Evolutionary conservation across 2,113 vertebrate genomes (phyloP).

Genomic region (Pyxicephalus adspersus): DNA sequence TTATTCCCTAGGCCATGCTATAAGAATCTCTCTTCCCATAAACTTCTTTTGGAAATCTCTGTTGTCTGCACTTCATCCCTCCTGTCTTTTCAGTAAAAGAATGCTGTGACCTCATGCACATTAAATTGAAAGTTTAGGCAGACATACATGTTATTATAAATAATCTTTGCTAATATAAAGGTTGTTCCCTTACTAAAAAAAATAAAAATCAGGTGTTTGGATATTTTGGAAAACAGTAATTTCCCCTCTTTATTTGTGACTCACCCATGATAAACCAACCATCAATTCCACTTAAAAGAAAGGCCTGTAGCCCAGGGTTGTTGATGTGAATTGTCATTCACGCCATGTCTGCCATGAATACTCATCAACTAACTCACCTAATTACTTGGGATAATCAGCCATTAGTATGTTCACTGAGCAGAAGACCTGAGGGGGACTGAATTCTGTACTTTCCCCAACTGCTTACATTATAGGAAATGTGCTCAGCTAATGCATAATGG

Average conservation of each 20-base stretch:
- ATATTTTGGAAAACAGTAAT: conserved; percentile 5
- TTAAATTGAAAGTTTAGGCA: background rate
- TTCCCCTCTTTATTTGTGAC: background rate
- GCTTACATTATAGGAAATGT: background rate
- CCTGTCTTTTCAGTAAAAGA: background rate
- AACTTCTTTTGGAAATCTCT: background rate
- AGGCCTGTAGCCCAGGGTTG: background rate
- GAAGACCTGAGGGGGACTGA: background rate
- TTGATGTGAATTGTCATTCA: conserved; percentile 14
- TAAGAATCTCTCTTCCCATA: background rate
- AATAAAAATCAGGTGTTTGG: background rate
- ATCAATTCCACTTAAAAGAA: conserved; percentile 24
- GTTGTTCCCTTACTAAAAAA: conserved; percentile 4
- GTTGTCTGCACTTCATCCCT: background rate
- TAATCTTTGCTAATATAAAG: background rate
- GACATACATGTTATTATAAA: background rate
- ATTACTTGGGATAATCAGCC: conserved; percentile 18
- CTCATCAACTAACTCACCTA: background rate
- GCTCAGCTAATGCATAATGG: background rate
- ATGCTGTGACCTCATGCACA: conserved; percentile 10
- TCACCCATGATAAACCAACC: conserved; percentile 17
- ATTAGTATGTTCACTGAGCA: background rate
- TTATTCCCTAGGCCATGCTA: too few relatives aligned
- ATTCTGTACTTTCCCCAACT: too few relatives aligned
- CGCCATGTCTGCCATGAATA: background rate